phyloP scores from a whole-genome alignment of 2,888 invertebrate species.

The Priocnemis perturbator region DNA sequence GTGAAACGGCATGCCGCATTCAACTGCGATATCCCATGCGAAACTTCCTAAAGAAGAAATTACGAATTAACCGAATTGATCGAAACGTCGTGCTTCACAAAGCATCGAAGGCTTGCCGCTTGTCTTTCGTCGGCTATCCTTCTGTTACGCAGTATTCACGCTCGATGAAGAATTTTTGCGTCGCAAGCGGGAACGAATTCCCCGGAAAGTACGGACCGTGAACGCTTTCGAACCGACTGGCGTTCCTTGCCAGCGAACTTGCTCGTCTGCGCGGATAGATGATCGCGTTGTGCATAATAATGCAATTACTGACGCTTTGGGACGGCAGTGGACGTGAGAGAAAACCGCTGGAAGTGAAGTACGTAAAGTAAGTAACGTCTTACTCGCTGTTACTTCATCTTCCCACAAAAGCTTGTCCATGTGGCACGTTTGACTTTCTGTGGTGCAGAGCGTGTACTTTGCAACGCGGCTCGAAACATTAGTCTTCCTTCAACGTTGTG shows the following conservation, averaged over 20 bases:
- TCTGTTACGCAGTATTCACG: too few species aligned
- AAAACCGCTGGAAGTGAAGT: not conserved
- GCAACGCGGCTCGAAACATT: too few species aligned
- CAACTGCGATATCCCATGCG: too few species aligned
- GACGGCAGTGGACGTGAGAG: not conserved
- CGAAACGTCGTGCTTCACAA: not conserved
- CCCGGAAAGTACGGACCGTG: slow-evolving; percentile 15
- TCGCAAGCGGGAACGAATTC: slow-evolving; percentile 11
- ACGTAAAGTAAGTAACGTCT: not conserved
- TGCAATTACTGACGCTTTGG: not conserved
- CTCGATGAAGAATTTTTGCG: too few species aligned
- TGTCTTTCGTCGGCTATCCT: too few species aligned
- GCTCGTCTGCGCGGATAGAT: slow-evolving; percentile 7
- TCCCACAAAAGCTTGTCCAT: too few species aligned
- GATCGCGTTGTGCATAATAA: slow-evolving; percentile 10
- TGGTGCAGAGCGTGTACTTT: too few species aligned
- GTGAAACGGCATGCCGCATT: too few species aligned
- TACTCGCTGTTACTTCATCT: too few species aligned
- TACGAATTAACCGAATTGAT: slow-evolving; percentile 14
- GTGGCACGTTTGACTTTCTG: too few species aligned
- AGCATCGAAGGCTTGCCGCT: not conserved
- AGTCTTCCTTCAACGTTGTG: too few species aligned
- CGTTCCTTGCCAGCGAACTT: slow-evolving; percentile 2
- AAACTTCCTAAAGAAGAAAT: not conserved
- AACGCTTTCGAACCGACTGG: slow-evolving; percentile 11